A percentile compares a stretch with the other conserved stretches of the same genome.
Evolutionary conservation across 30 jellyfish, hydroid and myxozoan genomes (phyloP).

Genomic region (Hydractinia echinata): DNA sequence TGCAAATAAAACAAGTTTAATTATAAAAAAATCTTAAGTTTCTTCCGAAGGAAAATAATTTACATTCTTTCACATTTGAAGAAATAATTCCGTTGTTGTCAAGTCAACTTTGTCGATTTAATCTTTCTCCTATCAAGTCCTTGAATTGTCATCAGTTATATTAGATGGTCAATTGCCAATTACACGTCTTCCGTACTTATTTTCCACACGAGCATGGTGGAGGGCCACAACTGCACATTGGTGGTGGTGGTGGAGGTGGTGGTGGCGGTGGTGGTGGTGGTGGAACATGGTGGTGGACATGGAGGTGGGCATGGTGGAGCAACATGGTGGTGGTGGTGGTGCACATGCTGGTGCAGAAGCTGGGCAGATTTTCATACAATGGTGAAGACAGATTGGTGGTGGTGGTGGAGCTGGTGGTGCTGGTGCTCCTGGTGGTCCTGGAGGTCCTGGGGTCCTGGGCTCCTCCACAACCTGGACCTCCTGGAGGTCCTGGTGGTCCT

Average conservation of each 20-base stretch:
- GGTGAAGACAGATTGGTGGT: constrained; percentile 98
- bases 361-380: constrained; percentile 87
- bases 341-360: constrained; percentile 93
- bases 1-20: too few relatives aligned
- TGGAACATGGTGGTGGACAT: constrained; percentile 75
- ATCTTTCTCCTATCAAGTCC: too few relatives aligned
- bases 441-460: constrained; percentile 99
- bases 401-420: constrained; percentile 99
- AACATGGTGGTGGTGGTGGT: constrained; percentile 95
- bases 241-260: constrained; percentile 94
- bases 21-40: too few relatives aligned
- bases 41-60: too few relatives aligned
- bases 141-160: too few relatives aligned
- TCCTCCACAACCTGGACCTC: constrained; percentile 97
- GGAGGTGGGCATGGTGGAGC: constrained; percentile 91
- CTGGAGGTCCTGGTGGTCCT: constrained; percentile 99
- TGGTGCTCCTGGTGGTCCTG: constrained; percentile 98
- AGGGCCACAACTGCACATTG: constrained; percentile 44
- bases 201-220: constrained; percentile 51
- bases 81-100: too few relatives aligned
- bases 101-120: too few relatives aligned
- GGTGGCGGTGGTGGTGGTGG: constrained; percentile 64
- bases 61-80: too few relatives aligned
- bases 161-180: too few relatives aligned
- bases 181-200: not conserved